A percentile compares a stretch with the other conserved stretches of the same genome.
Conservation (phyloP, 1,140 invertebrate species). For the Goniozus legneri region DNA sequence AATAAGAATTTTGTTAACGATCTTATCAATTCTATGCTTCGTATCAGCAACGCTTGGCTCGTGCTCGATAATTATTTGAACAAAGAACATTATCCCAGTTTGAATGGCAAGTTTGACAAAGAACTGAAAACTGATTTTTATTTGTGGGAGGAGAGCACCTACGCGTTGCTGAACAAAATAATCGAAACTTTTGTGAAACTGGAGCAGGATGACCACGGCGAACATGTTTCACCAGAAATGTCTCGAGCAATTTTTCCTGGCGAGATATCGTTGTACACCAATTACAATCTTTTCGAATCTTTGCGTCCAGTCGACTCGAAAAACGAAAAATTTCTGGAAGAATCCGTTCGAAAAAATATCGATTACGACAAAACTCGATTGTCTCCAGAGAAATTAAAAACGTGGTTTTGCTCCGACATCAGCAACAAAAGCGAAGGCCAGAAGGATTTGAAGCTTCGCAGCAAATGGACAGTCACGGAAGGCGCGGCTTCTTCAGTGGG, state of each 20-base stretch:
- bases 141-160: constrained; percentile 38
- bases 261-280: constrained; percentile 41
- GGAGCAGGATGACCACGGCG: constrained; percentile 17
- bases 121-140: constrained; percentile 34
- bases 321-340: constrained; percentile 1
- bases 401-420: no score
- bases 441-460: constrained; percentile 39
- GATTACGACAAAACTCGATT: constrained; percentile 1
- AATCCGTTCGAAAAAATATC: background rate
- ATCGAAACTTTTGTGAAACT: constrained; percentile 34
- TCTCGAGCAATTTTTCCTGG: constrained; percentile 36
- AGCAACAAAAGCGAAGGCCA: constrained; percentile 12
- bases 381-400: constrained; percentile 2
- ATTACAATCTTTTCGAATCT: constrained; percentile 32
- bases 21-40: constrained; percentile 38
- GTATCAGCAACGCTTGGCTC: constrained; percentile 47
- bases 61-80: constrained; percentile 47
- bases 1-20: constrained; percentile 36
- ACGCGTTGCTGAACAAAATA: constrained; percentile 35
- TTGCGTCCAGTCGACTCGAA: constrained; percentile 1
- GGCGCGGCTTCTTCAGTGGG: constrained; percentile 21
- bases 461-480: constrained; percentile 45
- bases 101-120: constrained; percentile 33
- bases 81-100: constrained; percentile 37
- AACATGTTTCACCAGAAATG: background rate